Base-by-base conservation (phyloP, 1,140 invertebrate species). In the Cepaea nemoralis region DNA sequence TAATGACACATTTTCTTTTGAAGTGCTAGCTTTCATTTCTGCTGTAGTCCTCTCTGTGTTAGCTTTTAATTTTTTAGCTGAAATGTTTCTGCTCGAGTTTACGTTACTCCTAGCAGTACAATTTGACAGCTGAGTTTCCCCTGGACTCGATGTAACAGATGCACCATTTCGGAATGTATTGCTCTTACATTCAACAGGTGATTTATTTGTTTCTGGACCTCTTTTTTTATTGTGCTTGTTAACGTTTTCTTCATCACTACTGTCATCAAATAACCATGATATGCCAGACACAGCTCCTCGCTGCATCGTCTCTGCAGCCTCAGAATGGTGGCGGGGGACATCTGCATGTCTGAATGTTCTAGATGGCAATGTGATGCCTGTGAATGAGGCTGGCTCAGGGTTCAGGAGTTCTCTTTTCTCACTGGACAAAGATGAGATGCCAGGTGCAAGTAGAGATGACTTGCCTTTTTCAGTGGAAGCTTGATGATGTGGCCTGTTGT, bases 251-350 rank as follows among this genome's bases (percentile, higher is more conserved):
- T 75, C 73, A 74, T 74, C 71, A 74, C 16, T 40, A 33, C 37
- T 42, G 27, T 71, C 69, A 39, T 40, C 48, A 75, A 75, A 75
- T 12, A 75, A 50, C 73, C 73, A 75, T 50, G 73, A 75, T 22
- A 75, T 35, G 31, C 42, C 73, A 48, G 73, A 50, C 50, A 35
- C 14, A 27, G 48, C 69, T 45, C 37, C 40, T 39, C 37, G 37
- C 40, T 39, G 1, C 19, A 35, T 71, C n/a, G 22, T 39, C 37
- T 71, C 40, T 27, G 37, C 2, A 71, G 1, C 50, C n/a, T 16
- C 50, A 55, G 50, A 40, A 8, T 24, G 1, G 2, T 45, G 19
- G 2, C 24, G 69, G 24, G 40, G 24, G 22, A 10, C 40, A 5
- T 12, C 37, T 27, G 69, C 16, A 39, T 2, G 12, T 39, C 0